These are phyloP conservation scores for Sander lucioperca DNA, from an alignment of 2,113 vertebrate genomes.

Conservation along the genomic window DNA sequence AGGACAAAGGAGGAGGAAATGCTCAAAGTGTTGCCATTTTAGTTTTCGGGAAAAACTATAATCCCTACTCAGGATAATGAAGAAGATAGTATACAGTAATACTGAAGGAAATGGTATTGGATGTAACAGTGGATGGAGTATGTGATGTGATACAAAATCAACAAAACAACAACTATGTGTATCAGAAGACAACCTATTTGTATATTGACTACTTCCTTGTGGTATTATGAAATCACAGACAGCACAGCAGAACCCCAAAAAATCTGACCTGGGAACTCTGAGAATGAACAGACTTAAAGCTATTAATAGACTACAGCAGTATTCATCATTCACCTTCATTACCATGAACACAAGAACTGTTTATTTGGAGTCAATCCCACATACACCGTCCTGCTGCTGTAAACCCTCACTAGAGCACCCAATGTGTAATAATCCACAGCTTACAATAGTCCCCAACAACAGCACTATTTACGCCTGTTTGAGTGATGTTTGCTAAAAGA, in stretches of 20 bases:
- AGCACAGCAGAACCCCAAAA: background rate
- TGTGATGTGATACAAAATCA: background rate
- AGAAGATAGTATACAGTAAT: background rate
- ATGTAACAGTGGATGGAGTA: background rate
- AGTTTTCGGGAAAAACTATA: background rate
- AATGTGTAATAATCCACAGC: background rate
- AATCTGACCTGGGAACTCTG: background rate
- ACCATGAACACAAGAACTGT: background rate
- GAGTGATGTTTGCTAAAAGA: background rate
- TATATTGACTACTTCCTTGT: background rate
- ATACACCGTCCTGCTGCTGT: background rate
- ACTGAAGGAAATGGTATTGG: background rate
- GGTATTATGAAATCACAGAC: background rate
- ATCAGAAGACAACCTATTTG: background rate
- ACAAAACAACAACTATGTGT: background rate
- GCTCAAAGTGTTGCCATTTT: background rate
- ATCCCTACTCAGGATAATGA: background rate
- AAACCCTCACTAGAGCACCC: background rate
- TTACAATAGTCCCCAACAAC: background rate
- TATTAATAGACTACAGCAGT: background rate
- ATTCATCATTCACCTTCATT: conserved; percentile 6
- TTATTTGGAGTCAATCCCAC: conserved; percentile 2
- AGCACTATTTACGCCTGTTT: background rate
- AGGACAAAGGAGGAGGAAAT: background rate
- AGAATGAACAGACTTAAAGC: background rate